Evolutionary conservation across 2,797 vertebrate genomes (phyloP), one percentile per base, ranked within the genome.

Genomic region (Danio tinwini): DNA sequence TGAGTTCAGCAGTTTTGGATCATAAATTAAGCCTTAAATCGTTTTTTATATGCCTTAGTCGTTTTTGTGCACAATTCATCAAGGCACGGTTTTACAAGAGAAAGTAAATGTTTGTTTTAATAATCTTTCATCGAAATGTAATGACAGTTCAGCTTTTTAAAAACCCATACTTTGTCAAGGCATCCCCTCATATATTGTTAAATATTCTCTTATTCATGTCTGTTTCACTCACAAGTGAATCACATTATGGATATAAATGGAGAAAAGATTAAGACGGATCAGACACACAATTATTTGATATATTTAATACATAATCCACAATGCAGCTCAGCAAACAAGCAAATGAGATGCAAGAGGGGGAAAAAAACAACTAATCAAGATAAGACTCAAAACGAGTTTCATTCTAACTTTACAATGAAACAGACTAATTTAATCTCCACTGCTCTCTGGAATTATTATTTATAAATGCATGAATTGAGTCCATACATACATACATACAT

Each of bases 11-110:
- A 44, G 56, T 21, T 21, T 45, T 16, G 52, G 17, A 76, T 69
- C 29, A 52, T 52, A 50, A 19, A 63, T 50, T 42, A 62, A 74
- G 58, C 29, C 21, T 50, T 52, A 11, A 65, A 76, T 13, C 21
- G 29, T 29, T 29, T 29, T 69, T 69, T 69, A 52, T 17, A 10
- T 6, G 6, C 1, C 40, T 40, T 7, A 1, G 21, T 39, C 8
- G 11, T 17, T 39, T 53, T 70, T 29, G 6, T 19, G 49, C 4
- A 11, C 47, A n/a, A 52, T 68, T 50, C 9, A 68, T 52, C 47
- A 52, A 68, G 10, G 2, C 65, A 52, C 9, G 11, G 14, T 50
- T 37, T 16, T 52, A 11, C 47, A 50, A 68, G 11, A 47, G 0
- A 0, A 0, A 0, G 2, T 29, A 16, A 67, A 47, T 14, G 12